A percentile compares a stretch with the other conserved stretches of the same genome.
Evolutionary conservation across 2,888 invertebrate species (phyloP).

Genomic region (Marasmarcha lunaedactyla): DNA sequence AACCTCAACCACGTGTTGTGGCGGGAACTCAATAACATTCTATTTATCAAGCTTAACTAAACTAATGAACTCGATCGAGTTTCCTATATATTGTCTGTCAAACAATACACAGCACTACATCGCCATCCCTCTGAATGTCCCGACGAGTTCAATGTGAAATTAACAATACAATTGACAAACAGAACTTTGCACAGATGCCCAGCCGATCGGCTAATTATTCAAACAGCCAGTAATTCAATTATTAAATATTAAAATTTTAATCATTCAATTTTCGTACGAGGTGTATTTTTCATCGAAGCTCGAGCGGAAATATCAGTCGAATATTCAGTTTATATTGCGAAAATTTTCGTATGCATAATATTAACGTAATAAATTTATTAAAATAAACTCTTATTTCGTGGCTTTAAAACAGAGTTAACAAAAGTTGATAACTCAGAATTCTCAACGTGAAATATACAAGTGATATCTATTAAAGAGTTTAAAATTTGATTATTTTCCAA

Average conservation of each 20-base stretch:
- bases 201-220: conserved; percentile 41
- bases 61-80: too few relatives aligned
- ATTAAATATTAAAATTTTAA: conserved; percentile 43
- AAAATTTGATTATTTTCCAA: too few relatives aligned
- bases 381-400: background rate
- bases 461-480: too few relatives aligned
- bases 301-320: conserved; percentile 1
- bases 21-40: too few relatives aligned
- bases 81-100: too few relatives aligned
- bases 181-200: conserved; percentile 32
- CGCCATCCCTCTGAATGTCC: background rate
- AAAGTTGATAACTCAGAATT: too few relatives aligned
- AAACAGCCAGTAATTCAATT: conserved; percentile 30
- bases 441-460: too few relatives aligned
- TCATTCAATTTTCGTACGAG: conserved; percentile 19
- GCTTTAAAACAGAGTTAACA: too few relatives aligned
- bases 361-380: background rate
- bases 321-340: conserved; percentile 1
- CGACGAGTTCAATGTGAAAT: conserved; percentile 27
- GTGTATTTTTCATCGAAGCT: conserved; percentile 14
- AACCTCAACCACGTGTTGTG: too few relatives aligned
- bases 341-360: background rate
- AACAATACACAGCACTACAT: too few relatives aligned
- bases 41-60: too few relatives aligned
- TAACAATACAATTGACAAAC: conserved; percentile 45